These are phyloP conservation scores for Atrichornis clamosus DNA, from an alignment of 2,113 vertebrate genomes.

Conservation along the genomic window DNA sequence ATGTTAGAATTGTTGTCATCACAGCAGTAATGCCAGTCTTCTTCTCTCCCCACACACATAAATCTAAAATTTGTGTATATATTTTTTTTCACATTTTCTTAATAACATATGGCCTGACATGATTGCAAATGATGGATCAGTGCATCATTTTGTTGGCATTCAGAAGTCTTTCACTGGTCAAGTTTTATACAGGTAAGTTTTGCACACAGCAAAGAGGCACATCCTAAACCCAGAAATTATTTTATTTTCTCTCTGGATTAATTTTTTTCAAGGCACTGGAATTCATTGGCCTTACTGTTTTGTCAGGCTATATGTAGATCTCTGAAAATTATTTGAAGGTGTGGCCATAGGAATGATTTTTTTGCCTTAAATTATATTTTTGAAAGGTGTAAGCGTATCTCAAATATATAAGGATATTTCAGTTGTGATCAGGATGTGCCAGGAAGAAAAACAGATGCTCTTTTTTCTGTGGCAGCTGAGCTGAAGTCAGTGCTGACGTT, in stretches of 20 bases:
- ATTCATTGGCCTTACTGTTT: not conserved
- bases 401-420: not conserved
- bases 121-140: not conserved
- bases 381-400: not conserved
- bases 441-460: not conserved
- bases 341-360: not conserved
- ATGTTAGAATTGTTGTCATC: not conserved
- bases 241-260: not conserved
- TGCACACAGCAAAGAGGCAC: not conserved
- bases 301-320: not conserved
- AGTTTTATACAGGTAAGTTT: not conserved
- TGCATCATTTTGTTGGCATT: rapidly evolving
- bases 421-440: not conserved
- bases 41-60: not conserved
- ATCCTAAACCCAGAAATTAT: not conserved
- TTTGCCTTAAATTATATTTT: not conserved
- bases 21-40: no score
- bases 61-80: not conserved
- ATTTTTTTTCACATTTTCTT: rapidly evolving
- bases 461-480: slow-evolving; percentile 20
- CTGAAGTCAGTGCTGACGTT: slow-evolving; percentile 17
- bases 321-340: not conserved
- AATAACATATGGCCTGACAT: rapidly evolving
- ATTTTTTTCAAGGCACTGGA: not conserved
- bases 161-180: not conserved